A percentile compares a stretch with the other conserved stretches of the same genome.
phyloP scores from a whole-genome alignment of 2,113 vertebrate species.

The Lepidothrix coronata region DNA sequence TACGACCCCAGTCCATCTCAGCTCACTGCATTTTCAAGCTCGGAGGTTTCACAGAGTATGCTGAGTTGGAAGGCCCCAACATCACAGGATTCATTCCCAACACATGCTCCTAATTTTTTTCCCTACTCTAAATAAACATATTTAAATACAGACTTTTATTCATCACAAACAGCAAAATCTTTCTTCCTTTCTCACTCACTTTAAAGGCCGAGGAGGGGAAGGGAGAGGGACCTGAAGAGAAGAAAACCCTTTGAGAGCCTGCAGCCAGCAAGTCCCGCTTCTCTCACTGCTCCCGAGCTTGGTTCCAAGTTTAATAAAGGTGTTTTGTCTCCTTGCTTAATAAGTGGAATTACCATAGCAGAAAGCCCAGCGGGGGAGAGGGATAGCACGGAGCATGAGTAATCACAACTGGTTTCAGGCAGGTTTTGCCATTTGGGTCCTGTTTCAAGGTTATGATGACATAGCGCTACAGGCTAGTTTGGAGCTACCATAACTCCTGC shows the following conservation, averaged over 20 bases:
- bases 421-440: conserved; percentile 50
- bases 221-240: neutral
- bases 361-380: conserved; percentile 16
- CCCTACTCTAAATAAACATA: neutral
- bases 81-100: neutral
- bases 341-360: conserved; percentile 45
- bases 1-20: neutral
- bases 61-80: neutral
- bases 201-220: neutral
- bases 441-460: conserved; percentile 42
- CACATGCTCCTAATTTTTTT: neutral
- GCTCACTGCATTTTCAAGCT: neutral
- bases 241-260: neutral
- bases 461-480: neutral
- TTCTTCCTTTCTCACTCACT: neutral
- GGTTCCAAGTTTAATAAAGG: conserved; percentile 33
- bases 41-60: neutral
- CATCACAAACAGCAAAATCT: neutral
- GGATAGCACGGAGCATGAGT: conserved; percentile 17
- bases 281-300: neutral
- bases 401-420: conserved; percentile 40
- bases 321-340: conserved; percentile 51
- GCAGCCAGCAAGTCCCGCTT: neutral
- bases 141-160: neutral
- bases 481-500: neutral